Percentiles rank a stretch among this genome's conserved stretches.
Evolutionary conservation across 2,888 invertebrate species (phyloP).

Genomic region (Clepsis dumicolana): DNA sequence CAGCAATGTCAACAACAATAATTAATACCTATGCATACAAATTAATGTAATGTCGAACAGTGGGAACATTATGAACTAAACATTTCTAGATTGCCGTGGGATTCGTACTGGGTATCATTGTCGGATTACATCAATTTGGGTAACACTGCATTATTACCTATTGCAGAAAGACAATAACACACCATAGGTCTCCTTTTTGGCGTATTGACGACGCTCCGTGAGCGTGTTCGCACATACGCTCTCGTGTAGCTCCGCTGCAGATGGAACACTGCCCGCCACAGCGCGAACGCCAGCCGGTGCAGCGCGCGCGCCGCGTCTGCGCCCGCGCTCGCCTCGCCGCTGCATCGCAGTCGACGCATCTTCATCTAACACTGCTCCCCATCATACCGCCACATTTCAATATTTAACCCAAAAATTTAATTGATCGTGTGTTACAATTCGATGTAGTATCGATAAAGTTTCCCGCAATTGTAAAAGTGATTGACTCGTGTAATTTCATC

Average conservation of each 20-base stretch:
- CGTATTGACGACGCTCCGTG: constrained; percentile 56
- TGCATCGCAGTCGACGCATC: constrained; percentile 60
- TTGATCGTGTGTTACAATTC: neutral
- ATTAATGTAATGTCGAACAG: no score
- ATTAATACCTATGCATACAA: no score
- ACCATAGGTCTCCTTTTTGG: constrained; percentile 58
- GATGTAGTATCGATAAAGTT: neutral
- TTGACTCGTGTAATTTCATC: neutral
- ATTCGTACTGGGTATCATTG: no score
- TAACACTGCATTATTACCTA: neutral
- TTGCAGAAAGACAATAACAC: constrained; percentile 49
- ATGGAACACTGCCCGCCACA: constrained; percentile 91
- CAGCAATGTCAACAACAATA: no score
- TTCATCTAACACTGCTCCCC: constrained; percentile 48
- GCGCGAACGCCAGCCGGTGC: constrained; percentile 90
- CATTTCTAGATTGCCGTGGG: no score
- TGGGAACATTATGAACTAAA: no score
- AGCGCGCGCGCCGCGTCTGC: constrained; percentile 84
- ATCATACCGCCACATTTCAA: constrained; percentile 38
- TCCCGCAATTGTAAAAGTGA: neutral
- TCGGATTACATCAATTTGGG: no score
- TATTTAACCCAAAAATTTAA: neutral
- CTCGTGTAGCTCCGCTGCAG: constrained; percentile 83
- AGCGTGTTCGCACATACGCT: constrained; percentile 52
- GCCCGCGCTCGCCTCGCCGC: constrained; percentile 52